phyloP scores from a whole-genome alignment of 2,888 invertebrate genomes.

The Coecobrya sp. region DNA sequence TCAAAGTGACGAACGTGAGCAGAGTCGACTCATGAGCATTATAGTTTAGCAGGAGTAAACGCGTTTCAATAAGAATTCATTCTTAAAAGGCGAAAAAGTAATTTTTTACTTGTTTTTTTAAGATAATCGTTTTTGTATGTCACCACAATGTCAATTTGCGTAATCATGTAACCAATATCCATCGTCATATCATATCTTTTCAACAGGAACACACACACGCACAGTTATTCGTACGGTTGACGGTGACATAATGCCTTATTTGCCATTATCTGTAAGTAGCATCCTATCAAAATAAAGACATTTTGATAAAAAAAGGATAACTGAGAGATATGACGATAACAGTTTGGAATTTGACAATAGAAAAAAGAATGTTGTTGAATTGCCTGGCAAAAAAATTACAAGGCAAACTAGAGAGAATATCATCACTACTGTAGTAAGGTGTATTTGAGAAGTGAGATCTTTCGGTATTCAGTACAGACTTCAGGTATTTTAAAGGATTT shows the following conservation, averaged over 20 bases:
- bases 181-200: background rate
- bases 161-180: slow-evolving; percentile 24
- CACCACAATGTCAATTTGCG: slow-evolving; percentile 52
- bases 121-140: slow-evolving; percentile 38
- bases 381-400: slow-evolving; percentile 28
- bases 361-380: slow-evolving; percentile 1
- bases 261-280: background rate
- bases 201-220: slow-evolving; percentile 8
- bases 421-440: too few species aligned
- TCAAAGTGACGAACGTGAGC: slow-evolving; percentile 39
- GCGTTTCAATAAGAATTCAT: background rate
- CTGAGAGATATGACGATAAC: background rate
- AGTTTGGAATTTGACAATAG: slow-evolving; percentile 46
- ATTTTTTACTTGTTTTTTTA: slow-evolving; percentile 59
- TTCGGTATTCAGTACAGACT: background rate
- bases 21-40: slow-evolving; percentile 14
- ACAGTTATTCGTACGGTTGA: background rate
- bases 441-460: too few species aligned
- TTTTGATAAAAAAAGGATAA: slow-evolving; percentile 4
- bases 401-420: slow-evolving; percentile 22
- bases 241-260: background rate
- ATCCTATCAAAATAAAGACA: background rate
- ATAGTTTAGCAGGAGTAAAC: background rate
- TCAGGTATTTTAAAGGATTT: background rate
- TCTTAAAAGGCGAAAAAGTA: slow-evolving; percentile 46